Percentiles rank a stretch among this genome's conserved stretches.
Evolutionary conservation across 2,113 vertebrate genomes (phyloP).

Genomic region (Gavialis gangeticus): DNA sequence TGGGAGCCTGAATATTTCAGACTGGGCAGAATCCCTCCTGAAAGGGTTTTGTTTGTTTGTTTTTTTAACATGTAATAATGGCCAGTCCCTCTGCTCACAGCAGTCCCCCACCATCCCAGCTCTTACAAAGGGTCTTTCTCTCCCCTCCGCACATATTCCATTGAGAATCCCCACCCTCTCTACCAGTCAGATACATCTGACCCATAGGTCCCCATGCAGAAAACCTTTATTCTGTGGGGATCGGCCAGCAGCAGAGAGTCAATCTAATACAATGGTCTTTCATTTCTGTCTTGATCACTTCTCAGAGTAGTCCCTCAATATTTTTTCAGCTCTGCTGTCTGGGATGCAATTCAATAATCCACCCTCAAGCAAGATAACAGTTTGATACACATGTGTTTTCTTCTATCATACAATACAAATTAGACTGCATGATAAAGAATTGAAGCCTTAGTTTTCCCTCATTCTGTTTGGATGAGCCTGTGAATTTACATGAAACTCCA

Average conservation of each 20-base stretch:
- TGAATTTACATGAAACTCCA: too few relatives aligned
- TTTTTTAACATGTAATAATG: too few relatives aligned
- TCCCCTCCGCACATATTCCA: background rate
- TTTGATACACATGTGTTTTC: background rate
- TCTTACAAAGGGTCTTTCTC: too few relatives aligned
- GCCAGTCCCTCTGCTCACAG: too few relatives aligned
- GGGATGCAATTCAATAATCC: background rate
- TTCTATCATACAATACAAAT: too few relatives aligned
- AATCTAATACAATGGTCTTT: background rate
- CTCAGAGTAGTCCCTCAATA: background rate
- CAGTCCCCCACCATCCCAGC: too few relatives aligned
- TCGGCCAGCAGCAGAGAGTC: background rate
- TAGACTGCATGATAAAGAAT: too few relatives aligned
- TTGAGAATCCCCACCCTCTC: background rate
- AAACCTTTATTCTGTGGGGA: background rate
- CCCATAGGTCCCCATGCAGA: background rate
- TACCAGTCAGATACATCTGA: background rate
- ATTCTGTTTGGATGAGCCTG: too few relatives aligned
- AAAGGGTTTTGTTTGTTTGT: background rate
- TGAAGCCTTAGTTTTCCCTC: too few relatives aligned
- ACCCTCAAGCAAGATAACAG: background rate
- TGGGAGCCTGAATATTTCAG: background rate
- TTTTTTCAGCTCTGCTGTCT: background rate
- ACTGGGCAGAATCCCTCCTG: background rate
- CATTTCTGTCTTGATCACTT: background rate